Evolutionary conservation across 2,888 invertebrate genomes (phyloP).

Genomic region (Cataglyphis cursor): DNA sequence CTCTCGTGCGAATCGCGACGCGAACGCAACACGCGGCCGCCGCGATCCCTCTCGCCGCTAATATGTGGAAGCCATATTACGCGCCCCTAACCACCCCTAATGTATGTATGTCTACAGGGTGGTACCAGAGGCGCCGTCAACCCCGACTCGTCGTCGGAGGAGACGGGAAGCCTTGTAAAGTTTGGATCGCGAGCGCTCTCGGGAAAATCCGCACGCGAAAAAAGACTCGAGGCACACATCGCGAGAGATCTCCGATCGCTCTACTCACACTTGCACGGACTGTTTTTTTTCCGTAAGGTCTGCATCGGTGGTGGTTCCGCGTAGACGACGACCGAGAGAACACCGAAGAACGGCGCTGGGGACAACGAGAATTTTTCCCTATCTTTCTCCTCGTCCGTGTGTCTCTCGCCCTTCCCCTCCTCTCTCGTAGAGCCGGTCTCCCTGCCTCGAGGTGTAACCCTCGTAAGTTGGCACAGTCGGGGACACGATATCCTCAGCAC

Average conservation of each 20-base stretch:
- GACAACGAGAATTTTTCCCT: conserved; percentile 57
- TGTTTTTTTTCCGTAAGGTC: conserved; percentile 97
- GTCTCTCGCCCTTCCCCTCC: conserved; percentile 25
- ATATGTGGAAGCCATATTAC: conserved; percentile 73
- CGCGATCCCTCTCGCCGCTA: neutral
- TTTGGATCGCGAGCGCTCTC: neutral
- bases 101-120: conserved; percentile 60
- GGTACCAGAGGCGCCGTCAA: conserved; percentile 58
- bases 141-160: neutral
- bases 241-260: neutral
- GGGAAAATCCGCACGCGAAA: neutral
- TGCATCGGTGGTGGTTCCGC: conserved; percentile 89
- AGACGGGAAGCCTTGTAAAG: neutral
- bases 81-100: conserved; percentile 60
- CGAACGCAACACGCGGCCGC: neutral
- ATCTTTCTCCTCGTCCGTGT: conserved; percentile 45
- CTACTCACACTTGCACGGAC: conserved; percentile 97
- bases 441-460: conserved; percentile 67
- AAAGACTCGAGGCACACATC: neutral
- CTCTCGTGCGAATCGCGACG: neutral
- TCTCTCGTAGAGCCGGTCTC: conserved; percentile 20
- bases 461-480: conserved; percentile 69
- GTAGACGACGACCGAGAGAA: conserved; percentile 64
- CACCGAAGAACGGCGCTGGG: conserved; percentile 57
- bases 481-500: conserved; percentile 70